Evolutionary conservation across 2,888 invertebrate genomes (phyloP), one percentile per base, ranked within the genome.

Genomic region (Vesta saturnalis): DNA sequence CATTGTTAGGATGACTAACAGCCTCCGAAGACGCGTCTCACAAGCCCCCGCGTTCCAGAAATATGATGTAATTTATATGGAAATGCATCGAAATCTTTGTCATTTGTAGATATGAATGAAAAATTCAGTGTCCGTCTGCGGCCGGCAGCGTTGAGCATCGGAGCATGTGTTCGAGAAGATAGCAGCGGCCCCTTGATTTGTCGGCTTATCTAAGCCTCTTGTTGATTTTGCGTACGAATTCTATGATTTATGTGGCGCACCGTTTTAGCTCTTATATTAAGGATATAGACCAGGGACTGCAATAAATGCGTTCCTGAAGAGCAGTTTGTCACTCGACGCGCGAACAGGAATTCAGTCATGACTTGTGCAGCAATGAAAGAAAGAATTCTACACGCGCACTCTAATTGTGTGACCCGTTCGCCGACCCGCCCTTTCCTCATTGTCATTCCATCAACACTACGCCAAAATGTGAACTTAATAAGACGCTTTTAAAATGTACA

Each of bases 51-150:
- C 74, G 65, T 74, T 74, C 79, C 82, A 83, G 83, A 85, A 85
- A 85, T 85, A 85, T 85, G 83, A 85, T 83, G 85, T 85, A 84
- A 85, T 85, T 85, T 85, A 85, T 85, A 85, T 85, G 85, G 85
- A 85, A 85, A 85, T 85, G 82, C 83, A 82, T 81, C 82, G 82
- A 81, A 83, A 83, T 83, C 83, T 83, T 81, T 83, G 83, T 83
- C 83, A 83, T 83, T 84, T 81, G 79, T 79, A 80, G 83, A 84
- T 84, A 83, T 83, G 83, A 83, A 84, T 83, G 84, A 83, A 84
- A 83, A 84, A 83, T 83, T 83, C 79, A 78, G 79, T 79, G 81
- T 79, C 78, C 80, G 78, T 76, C 74, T 77, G 77, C 77, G 78
- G 80, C 74, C 79, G 76, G 77, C 76, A 72, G 73, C 71, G 71